Conservation (phyloP, 2,797 vertebrate genomes). For the Tamandua tetradactyla region DNA sequence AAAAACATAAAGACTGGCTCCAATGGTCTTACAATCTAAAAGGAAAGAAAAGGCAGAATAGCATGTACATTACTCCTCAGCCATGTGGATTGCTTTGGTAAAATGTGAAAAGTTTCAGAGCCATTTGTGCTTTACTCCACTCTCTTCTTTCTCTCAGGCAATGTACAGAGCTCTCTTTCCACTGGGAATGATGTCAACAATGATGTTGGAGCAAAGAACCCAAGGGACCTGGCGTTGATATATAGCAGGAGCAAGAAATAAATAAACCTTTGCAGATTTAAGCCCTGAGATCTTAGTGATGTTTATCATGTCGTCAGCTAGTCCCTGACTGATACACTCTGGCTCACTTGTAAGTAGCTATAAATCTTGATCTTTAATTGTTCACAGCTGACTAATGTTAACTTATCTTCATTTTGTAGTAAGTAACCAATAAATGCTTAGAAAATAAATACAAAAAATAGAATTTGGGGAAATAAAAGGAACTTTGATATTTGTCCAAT, state of each 20-base stretch:
- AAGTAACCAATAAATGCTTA: background rate
- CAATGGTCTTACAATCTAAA: background rate
- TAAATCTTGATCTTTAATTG: background rate
- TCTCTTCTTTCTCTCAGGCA: background rate
- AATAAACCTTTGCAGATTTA: background rate
- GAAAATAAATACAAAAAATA: background rate
- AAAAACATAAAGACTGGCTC: background rate
- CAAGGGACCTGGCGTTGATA: background rate
- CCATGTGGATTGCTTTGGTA: background rate
- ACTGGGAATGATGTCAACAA: background rate
- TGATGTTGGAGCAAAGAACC: background rate
- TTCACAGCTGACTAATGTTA: background rate
- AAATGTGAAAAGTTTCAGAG: background rate
- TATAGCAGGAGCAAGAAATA: fast-evolving
- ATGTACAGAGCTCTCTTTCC: background rate
- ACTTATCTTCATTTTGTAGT: background rate
- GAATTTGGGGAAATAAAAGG: background rate
- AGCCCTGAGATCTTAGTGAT: background rate
- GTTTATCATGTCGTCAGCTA: background rate
- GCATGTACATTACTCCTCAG: fast-evolving
- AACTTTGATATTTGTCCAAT: background rate
- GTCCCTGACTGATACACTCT: background rate
- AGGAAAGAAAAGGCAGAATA: background rate
- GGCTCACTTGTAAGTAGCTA: background rate
- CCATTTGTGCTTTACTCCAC: background rate